These are phyloP conservation scores for Euphydryas editha DNA, from an alignment of 2,888 invertebrate genomes.

Conservation along the genomic window DNA sequence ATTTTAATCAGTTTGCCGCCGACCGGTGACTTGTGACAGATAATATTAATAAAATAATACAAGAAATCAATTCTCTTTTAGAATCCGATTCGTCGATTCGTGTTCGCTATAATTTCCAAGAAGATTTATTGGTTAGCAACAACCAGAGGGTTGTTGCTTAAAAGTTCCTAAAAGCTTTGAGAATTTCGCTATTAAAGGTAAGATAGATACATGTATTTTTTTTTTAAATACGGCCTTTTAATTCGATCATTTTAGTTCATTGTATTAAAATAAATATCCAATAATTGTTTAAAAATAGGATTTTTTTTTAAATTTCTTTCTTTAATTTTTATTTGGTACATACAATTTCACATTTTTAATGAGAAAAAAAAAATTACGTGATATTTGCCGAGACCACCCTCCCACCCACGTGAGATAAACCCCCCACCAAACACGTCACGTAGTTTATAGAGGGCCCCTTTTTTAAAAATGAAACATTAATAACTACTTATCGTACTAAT, in stretches of 20 bases:
- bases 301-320: background rate
- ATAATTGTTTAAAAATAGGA: background rate
- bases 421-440: too few relatives aligned
- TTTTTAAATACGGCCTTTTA: background rate
- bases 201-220: conserved; percentile 49
- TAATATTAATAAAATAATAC: conserved; percentile 40
- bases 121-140: conserved; percentile 67
- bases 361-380: too few relatives aligned
- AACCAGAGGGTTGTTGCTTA: conserved; percentile 81
- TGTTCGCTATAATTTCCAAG: conserved; percentile 19
- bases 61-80: conserved; percentile 33
- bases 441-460: too few relatives aligned
- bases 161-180: conserved; percentile 82
- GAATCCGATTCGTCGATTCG: conserved; percentile 55
- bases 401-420: too few relatives aligned
- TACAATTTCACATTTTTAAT: background rate
- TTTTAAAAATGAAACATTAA: background rate
- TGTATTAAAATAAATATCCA: background rate
- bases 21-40: conserved; percentile 44
- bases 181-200: conserved; percentile 85
- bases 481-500: background rate
- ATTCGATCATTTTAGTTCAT: background rate
- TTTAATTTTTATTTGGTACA: background rate
- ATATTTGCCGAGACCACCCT: too few relatives aligned
- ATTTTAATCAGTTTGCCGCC: conserved; percentile 62